A percentile compares a stretch with the other conserved stretches of the same genome.
phyloP scores from a whole-genome alignment of 1,140 invertebrate species.

The Pseudomyrmex pallidus region DNA sequence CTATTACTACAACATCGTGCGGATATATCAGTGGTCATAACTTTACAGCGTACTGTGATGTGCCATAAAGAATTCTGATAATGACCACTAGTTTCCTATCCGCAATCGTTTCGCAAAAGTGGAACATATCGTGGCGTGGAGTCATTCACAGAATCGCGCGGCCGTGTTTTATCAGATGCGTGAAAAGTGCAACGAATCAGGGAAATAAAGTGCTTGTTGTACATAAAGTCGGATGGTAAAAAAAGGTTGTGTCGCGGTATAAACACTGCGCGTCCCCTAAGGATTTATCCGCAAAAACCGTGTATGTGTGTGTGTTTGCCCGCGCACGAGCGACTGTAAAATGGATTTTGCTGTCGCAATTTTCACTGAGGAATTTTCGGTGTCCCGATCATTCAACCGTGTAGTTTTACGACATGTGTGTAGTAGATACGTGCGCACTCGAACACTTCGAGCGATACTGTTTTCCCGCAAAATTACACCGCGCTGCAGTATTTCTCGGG shows the following conservation, averaged over 20 bases:
- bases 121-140: background rate
- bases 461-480: slow-evolving; percentile 42
- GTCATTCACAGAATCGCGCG: background rate
- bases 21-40: background rate
- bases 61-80: background rate
- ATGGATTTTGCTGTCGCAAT: slow-evolving; percentile 57
- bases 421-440: background rate
- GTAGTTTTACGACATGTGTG: slow-evolving; percentile 51
- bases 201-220: slow-evolving; percentile 71
- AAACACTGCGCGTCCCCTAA: slow-evolving; percentile 58
- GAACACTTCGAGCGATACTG: background rate
- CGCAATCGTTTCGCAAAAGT: background rate
- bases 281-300: slow-evolving; percentile 63
- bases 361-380: slow-evolving; percentile 62
- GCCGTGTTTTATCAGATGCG: slow-evolving; percentile 46
- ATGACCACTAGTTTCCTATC: slow-evolving; percentile 10
- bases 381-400: slow-evolving; percentile 12
- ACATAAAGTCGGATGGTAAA: slow-evolving; percentile 46
- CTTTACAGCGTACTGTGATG: background rate
- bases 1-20: too few relatives aligned
- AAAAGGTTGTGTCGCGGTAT: slow-evolving; percentile 64
- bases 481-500: slow-evolving; percentile 25
- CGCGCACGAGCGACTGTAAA: background rate
- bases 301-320: slow-evolving; percentile 33
- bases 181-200: slow-evolving; percentile 69